Evolutionary conservation across 2,888 invertebrate species (phyloP), one percentile per base, ranked within the genome.

Genomic region (Galeruca laticollis): DNA sequence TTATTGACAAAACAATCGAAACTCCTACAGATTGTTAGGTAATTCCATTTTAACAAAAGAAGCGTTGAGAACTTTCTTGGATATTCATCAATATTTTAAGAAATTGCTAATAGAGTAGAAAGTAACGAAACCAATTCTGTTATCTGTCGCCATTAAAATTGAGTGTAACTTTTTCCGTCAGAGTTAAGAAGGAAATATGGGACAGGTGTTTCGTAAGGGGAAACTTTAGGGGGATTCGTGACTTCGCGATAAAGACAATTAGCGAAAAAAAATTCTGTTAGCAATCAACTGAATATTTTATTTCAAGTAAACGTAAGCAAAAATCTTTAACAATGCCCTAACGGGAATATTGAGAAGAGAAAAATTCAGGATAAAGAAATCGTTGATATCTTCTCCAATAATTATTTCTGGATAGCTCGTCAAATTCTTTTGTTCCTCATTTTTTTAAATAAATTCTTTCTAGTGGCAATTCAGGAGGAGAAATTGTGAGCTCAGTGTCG

Each of bases 91-190:
- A 71, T 68, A 71, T 68, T 71, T 68, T 64, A 67, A 64, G 68
- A 60, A 62, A 68, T 67, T 62, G 52, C 43, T 35, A 43, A 57
- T 56, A 54, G 56, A 64, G 54, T 66, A 62, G 61, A 69, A 61
- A n/a, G n/a, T 67, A 70, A 70, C 66, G 59, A 70, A 70, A 63
- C 47, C 70, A 66, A 70, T 67, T 70, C 59, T 63, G 57, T 62
- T 54, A 56, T 69, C 69, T 59, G 70, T 67, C 65, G 67, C 71
- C 72, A 68, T 72, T 67, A 75, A 74, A 75, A 74, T 75, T 75
- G 72, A 75, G 74, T 73, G 74, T 64, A 68, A 73, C 73, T 35
- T 40, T 47, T 60, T 47, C 9, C 20, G 60, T 21, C 26, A 60
- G 33, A 43, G 60, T n/a, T 40, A 60, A 18, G 43, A 60, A 37